Base-by-base conservation (phyloP, 92 coral and sea anemone genomes). In the Pocillopora meandrina region DNA sequence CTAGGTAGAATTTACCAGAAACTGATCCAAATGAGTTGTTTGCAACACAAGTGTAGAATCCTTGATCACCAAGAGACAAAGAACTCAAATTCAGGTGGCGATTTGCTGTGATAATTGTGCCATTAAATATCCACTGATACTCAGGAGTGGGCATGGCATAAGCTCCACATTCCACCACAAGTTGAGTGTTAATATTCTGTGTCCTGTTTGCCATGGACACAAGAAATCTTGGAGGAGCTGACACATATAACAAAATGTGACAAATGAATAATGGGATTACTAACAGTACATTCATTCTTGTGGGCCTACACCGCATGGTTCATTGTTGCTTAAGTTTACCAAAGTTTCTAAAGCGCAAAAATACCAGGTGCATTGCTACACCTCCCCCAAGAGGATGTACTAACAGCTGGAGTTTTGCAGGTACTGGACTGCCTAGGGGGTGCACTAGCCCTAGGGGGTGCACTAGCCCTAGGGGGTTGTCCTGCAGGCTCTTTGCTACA, bases 111-210 rank as follows among this genome's bases (percentile, higher is more conserved):
- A 92, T 65, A 18, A 92, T 72, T 21, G 86, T 84, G 82, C 90
- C 89, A 34, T 80, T 80, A 87, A 80, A 91, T 1, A 58, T 74
- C 99, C 99, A 96, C 68, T 61, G 92, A 80, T 84, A 90, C 36
- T 87, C 57, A 5, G 98, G 90, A 17, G 84, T 42, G 35, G 99
- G 99, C 75, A 75, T 90, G n/a, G 90, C 98, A 82, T 89, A 62
- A 57, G 92, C 91, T 62, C 86, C 88, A 74, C 99, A 96, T 42
- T 84, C 89, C 66, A 89, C 78, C 34, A 19, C 82, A 36, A 93
- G 82, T 14, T 65, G 65, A 20, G 80, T 88, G 72, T 89, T 86
- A 61, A 82, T 63, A 56, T 80, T 86, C 42, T 75, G 77, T 33
- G 92, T 91, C 49, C 81, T 68, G 83, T 94, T 92, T 20, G 55